A percentile compares a stretch with the other conserved stretches of the same genome.
Evolutionary conservation across 2,888 invertebrate species (phyloP).

Genomic region (Pseudococcus longispinus): DNA sequence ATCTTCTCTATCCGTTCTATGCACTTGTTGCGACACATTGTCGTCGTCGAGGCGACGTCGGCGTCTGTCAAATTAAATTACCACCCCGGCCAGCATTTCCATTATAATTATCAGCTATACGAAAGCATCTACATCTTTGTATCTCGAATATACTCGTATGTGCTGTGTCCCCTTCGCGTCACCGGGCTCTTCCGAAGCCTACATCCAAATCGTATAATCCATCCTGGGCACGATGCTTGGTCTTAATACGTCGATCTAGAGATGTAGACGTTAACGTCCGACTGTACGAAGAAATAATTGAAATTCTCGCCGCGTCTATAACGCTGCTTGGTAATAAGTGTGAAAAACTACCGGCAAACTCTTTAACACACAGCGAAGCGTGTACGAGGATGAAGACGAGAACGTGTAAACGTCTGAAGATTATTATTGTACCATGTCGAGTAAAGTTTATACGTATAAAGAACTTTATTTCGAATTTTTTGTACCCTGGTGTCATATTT

Average conservation of each 20-base stretch:
- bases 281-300: not conserved
- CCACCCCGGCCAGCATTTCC: not conserved
- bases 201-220: not conserved
- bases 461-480: not conserved
- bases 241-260: not conserved
- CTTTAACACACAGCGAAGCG: not conserved
- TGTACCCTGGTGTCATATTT: not conserved
- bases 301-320: slow-evolving; percentile 5
- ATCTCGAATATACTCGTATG: no score
- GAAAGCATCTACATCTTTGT: not conserved
- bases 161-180: no score
- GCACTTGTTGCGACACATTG: slow-evolving; percentile 1
- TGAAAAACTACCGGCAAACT: slow-evolving; percentile 17
- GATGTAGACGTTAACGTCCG: slow-evolving; percentile 14
- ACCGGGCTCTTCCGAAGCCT: not conserved
- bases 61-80: slow-evolving; percentile 9
- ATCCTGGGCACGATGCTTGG: not conserved
- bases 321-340: slow-evolving; percentile 14
- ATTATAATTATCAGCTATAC: not conserved
- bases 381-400: not conserved
- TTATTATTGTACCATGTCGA: not conserved
- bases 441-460: not conserved
- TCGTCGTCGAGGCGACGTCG: not conserved
- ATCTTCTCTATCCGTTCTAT: not conserved
- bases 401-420: slow-evolving; percentile 1